A percentile compares a stretch with the other conserved stretches of the same genome.
These are phyloP conservation scores for Rhyacophila brunnea DNA, from an alignment of 1,140 invertebrate genomes.

Conservation along the genomic window DNA sequence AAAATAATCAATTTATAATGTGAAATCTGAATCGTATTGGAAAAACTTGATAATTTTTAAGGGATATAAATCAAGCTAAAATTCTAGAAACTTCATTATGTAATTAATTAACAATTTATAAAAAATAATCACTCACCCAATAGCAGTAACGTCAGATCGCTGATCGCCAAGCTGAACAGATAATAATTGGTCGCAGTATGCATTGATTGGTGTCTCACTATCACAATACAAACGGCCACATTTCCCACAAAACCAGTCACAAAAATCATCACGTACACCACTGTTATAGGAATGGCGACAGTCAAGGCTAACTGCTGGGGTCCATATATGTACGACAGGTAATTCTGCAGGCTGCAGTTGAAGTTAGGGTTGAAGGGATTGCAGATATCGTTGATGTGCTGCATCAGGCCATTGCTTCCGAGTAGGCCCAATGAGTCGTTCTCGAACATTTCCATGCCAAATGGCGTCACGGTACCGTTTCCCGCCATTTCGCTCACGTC, in stretches of 20 bases:
- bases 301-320: constrained; percentile 50
- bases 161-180: constrained; percentile 81
- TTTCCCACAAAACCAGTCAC: constrained; percentile 86
- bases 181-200: constrained; percentile 91
- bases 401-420: not conserved
- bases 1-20: too few species aligned
- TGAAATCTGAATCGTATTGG: too few species aligned
- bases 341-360: constrained; percentile 55
- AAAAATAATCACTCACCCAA: constrained; percentile 60
- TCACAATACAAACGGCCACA: constrained; percentile 84
- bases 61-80: too few species aligned
- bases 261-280: constrained; percentile 79
- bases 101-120: too few species aligned
- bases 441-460: too few species aligned
- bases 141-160: constrained; percentile 71
- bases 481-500: not conserved
- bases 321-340: constrained; percentile 51
- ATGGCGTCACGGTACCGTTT: not conserved
- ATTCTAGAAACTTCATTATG: too few species aligned
- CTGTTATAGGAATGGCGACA: constrained; percentile 62
- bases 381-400: constrained; percentile 10
- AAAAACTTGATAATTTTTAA: too few species aligned
- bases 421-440: not conserved
- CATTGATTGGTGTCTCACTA: constrained; percentile 78
- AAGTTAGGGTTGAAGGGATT: constrained; percentile 38